These are phyloP conservation scores for Brachyrhaphis roseni DNA, from an alignment of 2,797 vertebrate species.

Conservation along the genomic window DNA sequence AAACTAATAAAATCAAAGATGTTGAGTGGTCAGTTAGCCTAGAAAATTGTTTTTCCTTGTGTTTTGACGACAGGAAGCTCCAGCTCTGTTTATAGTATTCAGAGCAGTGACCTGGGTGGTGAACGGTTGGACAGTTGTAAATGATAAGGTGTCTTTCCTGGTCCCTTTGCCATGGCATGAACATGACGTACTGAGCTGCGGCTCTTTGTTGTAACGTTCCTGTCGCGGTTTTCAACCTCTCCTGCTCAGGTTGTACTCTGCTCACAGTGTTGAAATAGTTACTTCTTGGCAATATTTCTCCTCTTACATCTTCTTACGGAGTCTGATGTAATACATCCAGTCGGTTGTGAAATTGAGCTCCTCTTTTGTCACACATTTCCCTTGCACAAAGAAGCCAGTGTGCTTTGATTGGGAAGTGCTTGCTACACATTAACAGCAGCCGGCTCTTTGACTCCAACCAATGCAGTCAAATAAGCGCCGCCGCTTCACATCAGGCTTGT, in stretches of 20 bases:
- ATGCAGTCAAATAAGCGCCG: constrained; percentile 27
- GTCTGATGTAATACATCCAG: neutral
- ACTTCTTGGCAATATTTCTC: neutral
- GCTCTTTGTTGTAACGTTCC: neutral
- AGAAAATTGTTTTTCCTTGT: neutral
- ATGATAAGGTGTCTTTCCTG: neutral
- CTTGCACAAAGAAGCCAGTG: constrained; percentile 17
- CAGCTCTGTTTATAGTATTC: neutral
- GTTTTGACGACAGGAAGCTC: neutral
- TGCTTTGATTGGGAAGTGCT: constrained; percentile 26
- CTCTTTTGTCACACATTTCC: constrained; percentile 28
- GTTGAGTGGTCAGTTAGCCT: neutral
- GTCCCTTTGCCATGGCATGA: neutral
- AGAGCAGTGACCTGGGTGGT: neutral
- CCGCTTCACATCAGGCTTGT: constrained; percentile 24
- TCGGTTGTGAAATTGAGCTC: constrained; percentile 20
- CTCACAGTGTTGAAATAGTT: neutral
- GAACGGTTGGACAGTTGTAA: neutral
- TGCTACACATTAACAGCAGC: constrained; percentile 18
- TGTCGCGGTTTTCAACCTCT: neutral
- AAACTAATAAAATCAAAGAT: neutral
- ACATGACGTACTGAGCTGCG: neutral
- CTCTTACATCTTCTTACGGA: neutral
- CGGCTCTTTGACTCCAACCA: constrained; percentile 20
- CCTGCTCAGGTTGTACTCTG: neutral